Conservation (phyloP, 2,113 vertebrate species). For the Lasiurus borealis region DNA sequence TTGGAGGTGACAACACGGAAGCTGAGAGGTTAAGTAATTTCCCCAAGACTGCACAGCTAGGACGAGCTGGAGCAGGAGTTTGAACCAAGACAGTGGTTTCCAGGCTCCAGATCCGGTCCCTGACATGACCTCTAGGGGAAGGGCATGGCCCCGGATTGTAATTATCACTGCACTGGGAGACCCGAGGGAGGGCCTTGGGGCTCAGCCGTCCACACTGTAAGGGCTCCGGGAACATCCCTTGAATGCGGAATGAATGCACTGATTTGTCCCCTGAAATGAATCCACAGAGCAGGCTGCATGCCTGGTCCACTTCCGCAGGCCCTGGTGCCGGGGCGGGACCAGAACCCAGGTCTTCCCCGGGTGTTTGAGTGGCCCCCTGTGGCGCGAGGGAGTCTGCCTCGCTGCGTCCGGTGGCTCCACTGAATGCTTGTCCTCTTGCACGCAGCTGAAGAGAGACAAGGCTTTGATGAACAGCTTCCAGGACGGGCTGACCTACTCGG, state of each 20-base stretch:
- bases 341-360: not conserved
- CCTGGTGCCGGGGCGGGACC: not conserved
- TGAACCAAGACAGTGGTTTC: not conserved
- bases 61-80: not conserved
- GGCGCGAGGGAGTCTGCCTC: not conserved
- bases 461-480: conserved; percentile 62
- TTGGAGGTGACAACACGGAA: not conserved
- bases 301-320: not conserved
- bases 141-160: too few species aligned
- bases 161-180: not conserved
- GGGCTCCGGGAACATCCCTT: not conserved
- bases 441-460: conserved; percentile 84
- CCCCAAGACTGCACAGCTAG: not conserved
- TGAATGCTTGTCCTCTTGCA: conserved; percentile 14
- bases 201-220: not conserved
- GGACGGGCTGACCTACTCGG: conserved; percentile 80
- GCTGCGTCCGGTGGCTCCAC: not conserved
- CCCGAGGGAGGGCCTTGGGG: not conserved
- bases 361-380: not conserved
- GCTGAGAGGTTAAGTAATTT: not conserved
- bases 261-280: not conserved
- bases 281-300: not conserved
- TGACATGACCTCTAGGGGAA: not conserved
- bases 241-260: not conserved
- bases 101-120: not conserved